Conservation (phyloP, 37 sponge, comb jelly and placozoan genomes). For the Ianthella basta region DNA sequence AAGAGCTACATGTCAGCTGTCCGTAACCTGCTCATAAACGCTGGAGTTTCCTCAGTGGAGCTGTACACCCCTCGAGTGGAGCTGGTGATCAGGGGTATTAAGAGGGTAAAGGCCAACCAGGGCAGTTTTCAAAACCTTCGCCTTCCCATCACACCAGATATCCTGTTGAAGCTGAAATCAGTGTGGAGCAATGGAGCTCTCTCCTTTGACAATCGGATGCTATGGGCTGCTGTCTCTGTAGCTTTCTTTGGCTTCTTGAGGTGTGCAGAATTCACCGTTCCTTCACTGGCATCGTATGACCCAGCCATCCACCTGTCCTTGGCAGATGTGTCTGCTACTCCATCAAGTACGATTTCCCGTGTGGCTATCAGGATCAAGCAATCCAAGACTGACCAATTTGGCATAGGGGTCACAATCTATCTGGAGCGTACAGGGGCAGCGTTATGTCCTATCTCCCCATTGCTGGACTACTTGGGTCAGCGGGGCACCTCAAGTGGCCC, state of each 20-base stretch:
- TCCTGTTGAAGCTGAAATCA: not conserved
- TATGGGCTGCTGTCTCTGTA: slow-evolving; percentile 28
- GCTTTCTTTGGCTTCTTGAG: slow-evolving; percentile 41
- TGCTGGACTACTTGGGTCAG: not conserved
- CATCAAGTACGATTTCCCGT: no score
- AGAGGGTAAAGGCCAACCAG: not conserved
- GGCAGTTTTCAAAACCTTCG: not conserved
- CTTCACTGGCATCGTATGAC: not conserved
- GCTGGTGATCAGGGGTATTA: not conserved
- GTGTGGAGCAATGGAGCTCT: not conserved
- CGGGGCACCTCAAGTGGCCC: not conserved
- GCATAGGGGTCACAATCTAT: not conserved
- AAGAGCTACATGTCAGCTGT: not conserved
- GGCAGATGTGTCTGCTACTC: not conserved
- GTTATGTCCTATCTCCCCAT: not conserved
- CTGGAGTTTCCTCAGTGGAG: not conserved
- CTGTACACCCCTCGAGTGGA: slow-evolving; percentile 16
- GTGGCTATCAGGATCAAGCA: not conserved
- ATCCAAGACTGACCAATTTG: slow-evolving; percentile 7
- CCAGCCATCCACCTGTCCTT: not conserved
- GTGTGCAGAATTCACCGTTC: slow-evolving; percentile 7
- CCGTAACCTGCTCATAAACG: not conserved
- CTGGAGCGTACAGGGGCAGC: not conserved
- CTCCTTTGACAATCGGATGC: not conserved
- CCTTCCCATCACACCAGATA: not conserved